A percentile compares a stretch with the other conserved stretches of the same genome.
phyloP scores from a whole-genome alignment of 2,113 vertebrate species.

The Protobothrops mucrosquamatus region DNA sequence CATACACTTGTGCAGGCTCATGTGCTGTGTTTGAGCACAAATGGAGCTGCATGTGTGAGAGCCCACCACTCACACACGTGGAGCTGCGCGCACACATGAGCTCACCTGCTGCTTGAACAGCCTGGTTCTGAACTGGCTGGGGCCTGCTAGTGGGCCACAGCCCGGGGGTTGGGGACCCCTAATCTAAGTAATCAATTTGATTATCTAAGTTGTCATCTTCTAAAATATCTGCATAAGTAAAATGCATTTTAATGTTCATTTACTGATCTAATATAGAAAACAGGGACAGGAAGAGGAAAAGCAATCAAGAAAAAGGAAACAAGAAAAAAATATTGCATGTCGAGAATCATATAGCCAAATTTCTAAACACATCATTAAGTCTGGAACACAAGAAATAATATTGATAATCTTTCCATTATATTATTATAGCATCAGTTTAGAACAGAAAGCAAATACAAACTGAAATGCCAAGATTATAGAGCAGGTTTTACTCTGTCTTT shows the following conservation, averaged over 20 bases:
- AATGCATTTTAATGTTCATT: neutral
- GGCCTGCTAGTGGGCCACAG: no score
- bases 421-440: neutral
- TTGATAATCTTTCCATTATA: neutral
- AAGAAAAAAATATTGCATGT: neutral
- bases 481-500: neutral
- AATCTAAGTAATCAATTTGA: neutral
- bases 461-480: neutral
- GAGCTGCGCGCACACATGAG: no score
- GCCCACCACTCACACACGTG: no score
- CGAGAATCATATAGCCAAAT: neutral
- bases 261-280: neutral
- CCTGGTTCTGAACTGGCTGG: no score
- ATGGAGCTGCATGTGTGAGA: no score
- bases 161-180: no score
- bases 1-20: no score
- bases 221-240: neutral
- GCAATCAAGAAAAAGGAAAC: neutral
- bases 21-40: no score
- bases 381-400: neutral
- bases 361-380: neutral
- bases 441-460: neutral
- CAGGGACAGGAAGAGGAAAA: neutral
- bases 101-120: no score
- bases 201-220: neutral